Evolutionary conservation across 2,113 vertebrate species (phyloP).

Genomic region (Ciconia boyciana): DNA sequence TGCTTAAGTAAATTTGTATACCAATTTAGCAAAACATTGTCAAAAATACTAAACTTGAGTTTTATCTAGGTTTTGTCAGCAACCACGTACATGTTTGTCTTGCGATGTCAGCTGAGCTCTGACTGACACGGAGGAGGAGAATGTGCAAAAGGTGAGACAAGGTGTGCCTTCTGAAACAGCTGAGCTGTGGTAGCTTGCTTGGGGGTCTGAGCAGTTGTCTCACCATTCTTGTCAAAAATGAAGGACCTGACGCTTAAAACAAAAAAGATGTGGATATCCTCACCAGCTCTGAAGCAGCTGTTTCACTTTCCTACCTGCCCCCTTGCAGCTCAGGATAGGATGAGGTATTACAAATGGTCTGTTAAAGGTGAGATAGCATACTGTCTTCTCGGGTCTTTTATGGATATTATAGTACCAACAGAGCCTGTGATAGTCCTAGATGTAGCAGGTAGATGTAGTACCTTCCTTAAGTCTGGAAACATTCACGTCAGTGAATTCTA

Average conservation of each 20-base stretch:
- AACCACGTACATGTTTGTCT: fast-evolving
- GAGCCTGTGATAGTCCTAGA: neutral
- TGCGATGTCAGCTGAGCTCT: neutral
- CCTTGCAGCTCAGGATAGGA: neutral
- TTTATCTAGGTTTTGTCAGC: neutral
- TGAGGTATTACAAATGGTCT: neutral
- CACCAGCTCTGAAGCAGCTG: neutral
- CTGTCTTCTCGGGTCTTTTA: neutral
- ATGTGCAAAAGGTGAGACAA: neutral
- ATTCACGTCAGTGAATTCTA: neutral
- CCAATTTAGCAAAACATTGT: neutral
- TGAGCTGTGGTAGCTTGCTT: neutral
- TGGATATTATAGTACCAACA: neutral
- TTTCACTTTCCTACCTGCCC: neutral
- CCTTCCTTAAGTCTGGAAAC: neutral
- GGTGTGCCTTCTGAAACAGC: neutral
- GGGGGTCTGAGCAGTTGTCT: neutral
- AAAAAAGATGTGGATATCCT: neutral
- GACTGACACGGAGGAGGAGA: neutral
- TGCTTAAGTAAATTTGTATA: neutral
- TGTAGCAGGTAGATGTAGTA: neutral
- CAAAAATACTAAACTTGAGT: neutral
- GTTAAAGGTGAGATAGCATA: neutral
- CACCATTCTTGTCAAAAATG: neutral
- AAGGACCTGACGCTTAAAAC: neutral